Evolutionary conservation across 2,888 invertebrate genomes (phyloP), one percentile per base, ranked within the genome.

Genomic region (Acronicta psi): DNA sequence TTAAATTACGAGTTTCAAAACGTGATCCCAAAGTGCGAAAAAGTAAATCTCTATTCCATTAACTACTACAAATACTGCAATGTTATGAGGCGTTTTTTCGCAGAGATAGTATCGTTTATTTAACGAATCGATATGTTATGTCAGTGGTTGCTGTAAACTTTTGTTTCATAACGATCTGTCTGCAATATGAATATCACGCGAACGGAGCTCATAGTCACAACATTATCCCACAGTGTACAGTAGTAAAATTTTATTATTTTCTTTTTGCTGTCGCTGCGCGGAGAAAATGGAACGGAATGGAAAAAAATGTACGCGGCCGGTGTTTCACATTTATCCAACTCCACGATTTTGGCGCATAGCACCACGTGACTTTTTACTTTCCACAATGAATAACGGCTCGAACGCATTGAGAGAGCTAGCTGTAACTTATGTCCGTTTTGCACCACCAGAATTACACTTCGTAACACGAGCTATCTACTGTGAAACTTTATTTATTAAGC

Each of bases 21-120:
- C 69, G 47, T 61, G 69, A 73, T 55, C 76, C n/a, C n/a, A n/a
- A 64, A 63, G 61, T 73, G 53, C 53, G 69, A 67, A 72, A 62
- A 73, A 73, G 61, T 76, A 75, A 77, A 79, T 79, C 65, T 73
- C 59, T 72, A 72, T 75, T 80, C 74, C 71, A 79, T 77, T 80
- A 79, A 75, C 74, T 54, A 68, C 58, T 65, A 75, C 68, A 59
- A 63, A 67, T 69, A 40, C 69, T 69, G 42, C 69, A 75, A 69
- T 73, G 80, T 75, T 59, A 71, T 65, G 67, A 61, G 51, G 52
- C 52, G 63, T 73, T 80, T 82, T 79, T 73, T 70, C 57, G 63
- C 59, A 11, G 36, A 62, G 71, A 77, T 80, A 77, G 74, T 59
- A 53, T 64, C 66, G 78, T 75, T 61, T 79, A 67, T 77, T 78